Percentiles rank a stretch among this genome's conserved stretches.
These are phyloP conservation scores for Diplodus puntazzo DNA, from an alignment of 2,797 vertebrate species.

Conservation along the genomic window DNA sequence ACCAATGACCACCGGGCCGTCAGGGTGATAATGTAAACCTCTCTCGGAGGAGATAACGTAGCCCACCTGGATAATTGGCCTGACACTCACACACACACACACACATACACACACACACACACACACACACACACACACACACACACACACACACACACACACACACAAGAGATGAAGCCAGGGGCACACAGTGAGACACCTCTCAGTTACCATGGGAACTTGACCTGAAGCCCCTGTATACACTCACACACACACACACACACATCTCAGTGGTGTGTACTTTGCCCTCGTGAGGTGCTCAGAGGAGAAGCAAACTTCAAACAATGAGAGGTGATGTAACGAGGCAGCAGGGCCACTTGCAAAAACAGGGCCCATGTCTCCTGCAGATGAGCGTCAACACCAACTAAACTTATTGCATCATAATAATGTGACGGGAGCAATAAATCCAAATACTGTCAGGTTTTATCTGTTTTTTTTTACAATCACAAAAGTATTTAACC, in stretches of 20 bases:
- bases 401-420: background rate
- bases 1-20: conserved; percentile 64
- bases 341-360: conserved; percentile 26
- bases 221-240: conserved; percentile 61
- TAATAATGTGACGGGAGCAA: background rate
- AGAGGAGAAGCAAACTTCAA: conserved; percentile 52
- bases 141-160: background rate
- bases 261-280: conserved; percentile 62
- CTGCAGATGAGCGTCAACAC: background rate
- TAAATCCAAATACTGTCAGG: background rate
- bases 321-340: conserved; percentile 61
- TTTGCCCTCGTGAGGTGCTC: conserved; percentile 58
- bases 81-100: conserved; percentile 3
- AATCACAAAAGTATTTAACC: too few relatives aligned
- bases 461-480: too few relatives aligned
- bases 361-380: conserved; percentile 12
- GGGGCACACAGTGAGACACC: conserved; percentile 48
- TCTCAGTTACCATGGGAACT: conserved; percentile 76
- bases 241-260: conserved; percentile 33
- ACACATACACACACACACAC: too few relatives aligned
- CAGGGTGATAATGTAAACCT: conserved; percentile 68
- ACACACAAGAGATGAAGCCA: conserved; percentile 38
- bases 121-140: conserved; percentile 1
- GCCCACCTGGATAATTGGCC: conserved; percentile 60
- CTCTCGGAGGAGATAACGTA: conserved; percentile 67